These are phyloP conservation scores for Amazona guildingii DNA, from an alignment of 2,113 vertebrate species.

Conservation along the genomic window DNA sequence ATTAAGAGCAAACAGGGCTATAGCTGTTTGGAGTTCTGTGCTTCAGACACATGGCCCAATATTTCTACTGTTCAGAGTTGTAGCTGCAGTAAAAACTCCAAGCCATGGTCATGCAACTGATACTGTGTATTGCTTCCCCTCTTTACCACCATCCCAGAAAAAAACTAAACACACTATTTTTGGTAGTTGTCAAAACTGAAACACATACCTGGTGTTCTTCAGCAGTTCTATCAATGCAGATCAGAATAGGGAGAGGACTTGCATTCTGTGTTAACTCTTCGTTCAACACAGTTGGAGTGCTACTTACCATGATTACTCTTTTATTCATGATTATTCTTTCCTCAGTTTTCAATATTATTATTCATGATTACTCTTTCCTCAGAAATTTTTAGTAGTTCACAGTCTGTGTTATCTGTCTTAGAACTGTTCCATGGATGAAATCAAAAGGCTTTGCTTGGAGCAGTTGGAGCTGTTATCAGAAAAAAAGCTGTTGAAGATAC, in stretches of 20 bases:
- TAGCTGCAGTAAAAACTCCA: neutral
- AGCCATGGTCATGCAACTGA: neutral
- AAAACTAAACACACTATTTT: neutral
- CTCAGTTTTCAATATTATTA: neutral
- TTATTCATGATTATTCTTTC: neutral
- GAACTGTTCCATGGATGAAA: constrained; percentile 89
- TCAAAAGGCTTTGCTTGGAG: constrained; percentile 91
- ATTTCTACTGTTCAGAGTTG: neutral
- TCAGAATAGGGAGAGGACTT: neutral
- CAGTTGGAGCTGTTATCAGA: constrained; percentile 90
- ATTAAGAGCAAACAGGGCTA: neutral
- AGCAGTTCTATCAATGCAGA: neutral
- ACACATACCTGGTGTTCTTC: neutral
- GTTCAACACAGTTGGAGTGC: neutral
- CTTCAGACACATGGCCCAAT: accelerated
- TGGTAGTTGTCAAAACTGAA: neutral
- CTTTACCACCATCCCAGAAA: neutral
- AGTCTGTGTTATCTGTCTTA: constrained; percentile 60
- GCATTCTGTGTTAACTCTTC: neutral
- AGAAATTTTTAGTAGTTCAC: constrained; percentile 18
- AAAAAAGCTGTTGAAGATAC: constrained; percentile 88
- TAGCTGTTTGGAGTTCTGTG: neutral
- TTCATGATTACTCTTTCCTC: neutral
- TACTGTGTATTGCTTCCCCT: neutral
- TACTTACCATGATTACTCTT: neutral